These are phyloP conservation scores for Florisuga fusca DNA, from an alignment of 2,797 vertebrate genomes.

Conservation along the genomic window DNA sequence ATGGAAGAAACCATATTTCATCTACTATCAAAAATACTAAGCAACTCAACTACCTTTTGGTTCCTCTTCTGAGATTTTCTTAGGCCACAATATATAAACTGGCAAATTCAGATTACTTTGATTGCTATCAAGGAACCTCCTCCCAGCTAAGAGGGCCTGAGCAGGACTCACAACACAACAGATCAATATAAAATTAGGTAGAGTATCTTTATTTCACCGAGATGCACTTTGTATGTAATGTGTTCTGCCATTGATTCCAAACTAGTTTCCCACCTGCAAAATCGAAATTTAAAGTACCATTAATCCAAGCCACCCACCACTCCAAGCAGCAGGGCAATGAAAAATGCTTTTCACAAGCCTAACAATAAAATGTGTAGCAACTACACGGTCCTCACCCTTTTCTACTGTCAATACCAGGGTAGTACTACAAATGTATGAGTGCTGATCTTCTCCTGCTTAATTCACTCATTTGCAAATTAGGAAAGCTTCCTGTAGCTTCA, in stretches of 20 bases:
- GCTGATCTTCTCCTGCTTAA: not conserved
- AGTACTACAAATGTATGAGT: not conserved
- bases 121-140: not conserved
- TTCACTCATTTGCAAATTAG: slow-evolving; percentile 28
- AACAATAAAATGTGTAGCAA: not conserved
- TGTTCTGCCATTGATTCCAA: not conserved
- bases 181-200: not conserved
- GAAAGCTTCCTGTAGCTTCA: not conserved
- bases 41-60: not conserved
- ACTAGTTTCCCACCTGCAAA: not conserved
- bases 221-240: accelerated
- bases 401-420: not conserved
- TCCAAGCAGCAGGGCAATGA: not conserved
- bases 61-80: not conserved
- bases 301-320: not conserved
- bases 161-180: not conserved
- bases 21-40: not conserved
- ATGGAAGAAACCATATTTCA: not conserved
- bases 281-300: not conserved
- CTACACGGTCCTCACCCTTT: not conserved
- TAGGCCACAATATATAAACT: not conserved
- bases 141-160: not conserved
- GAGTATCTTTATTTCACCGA: accelerated
- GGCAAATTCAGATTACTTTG: not conserved
- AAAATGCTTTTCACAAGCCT: not conserved